These are phyloP conservation scores for Pongo abelii DNA, from an alignment of 2,113 vertebrate species.

Conservation along the genomic window DNA sequence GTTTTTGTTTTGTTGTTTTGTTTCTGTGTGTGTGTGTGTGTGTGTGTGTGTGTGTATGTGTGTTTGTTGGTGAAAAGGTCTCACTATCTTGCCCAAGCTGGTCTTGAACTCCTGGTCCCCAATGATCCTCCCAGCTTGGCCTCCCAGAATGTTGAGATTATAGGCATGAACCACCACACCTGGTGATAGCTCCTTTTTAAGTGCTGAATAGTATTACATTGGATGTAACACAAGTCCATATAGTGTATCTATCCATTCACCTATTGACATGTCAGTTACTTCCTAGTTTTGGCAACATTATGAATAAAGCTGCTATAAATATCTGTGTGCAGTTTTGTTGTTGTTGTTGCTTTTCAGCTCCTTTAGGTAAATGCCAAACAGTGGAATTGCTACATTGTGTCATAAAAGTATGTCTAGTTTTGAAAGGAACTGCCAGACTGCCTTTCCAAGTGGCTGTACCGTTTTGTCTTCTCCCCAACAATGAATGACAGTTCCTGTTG, in stretches of 20 bases:
- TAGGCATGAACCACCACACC: too few relatives aligned
- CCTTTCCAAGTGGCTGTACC: not conserved
- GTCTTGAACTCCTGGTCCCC: too few relatives aligned
- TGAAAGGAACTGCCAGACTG: not conserved
- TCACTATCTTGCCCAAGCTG: too few relatives aligned
- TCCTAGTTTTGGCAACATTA: not conserved
- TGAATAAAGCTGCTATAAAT: too few relatives aligned
- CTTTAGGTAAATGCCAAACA: not conserved
- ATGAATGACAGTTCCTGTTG: not conserved
- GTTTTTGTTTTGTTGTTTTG: too few relatives aligned
- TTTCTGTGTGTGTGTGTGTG: too few relatives aligned
- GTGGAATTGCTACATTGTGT: not conserved
- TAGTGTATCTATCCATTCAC: not conserved
- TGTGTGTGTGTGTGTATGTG: too few relatives aligned
- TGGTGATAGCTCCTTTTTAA: not conserved
- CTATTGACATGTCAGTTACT: not conserved
- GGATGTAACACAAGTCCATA: not conserved
- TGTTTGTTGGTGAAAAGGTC: too few relatives aligned
- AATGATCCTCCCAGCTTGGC: too few relatives aligned
- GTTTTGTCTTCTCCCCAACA: not conserved
- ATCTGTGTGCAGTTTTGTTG: not conserved
- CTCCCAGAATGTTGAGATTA: too few relatives aligned
- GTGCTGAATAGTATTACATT: not conserved
- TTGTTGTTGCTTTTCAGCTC: not conserved
- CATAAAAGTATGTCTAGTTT: not conserved